phyloP scores from a whole-genome alignment of 1,140 invertebrate genomes.

The Oedothorax gibbosus region DNA sequence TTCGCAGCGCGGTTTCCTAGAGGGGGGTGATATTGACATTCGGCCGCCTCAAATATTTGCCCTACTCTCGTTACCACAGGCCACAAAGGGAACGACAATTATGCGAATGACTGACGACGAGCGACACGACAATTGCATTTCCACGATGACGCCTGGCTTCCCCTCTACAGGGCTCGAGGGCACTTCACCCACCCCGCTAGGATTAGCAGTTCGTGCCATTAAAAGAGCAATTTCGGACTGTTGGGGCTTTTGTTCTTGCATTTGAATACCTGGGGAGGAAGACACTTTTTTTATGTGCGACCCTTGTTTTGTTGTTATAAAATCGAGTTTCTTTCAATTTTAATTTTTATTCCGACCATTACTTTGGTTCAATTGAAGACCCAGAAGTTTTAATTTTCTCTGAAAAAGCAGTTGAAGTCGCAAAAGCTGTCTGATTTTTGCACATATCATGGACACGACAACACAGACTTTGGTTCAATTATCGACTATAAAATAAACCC shows the following conservation, averaged over 20 bases:
- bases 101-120: slow-evolving; percentile 56
- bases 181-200: slow-evolving; percentile 5
- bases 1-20: slow-evolving; percentile 41
- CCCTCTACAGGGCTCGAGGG: slow-evolving; percentile 9
- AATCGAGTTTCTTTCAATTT: no score
- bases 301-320: no score
- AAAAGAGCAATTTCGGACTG: slow-evolving; percentile 45
- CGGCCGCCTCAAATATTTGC: slow-evolving; percentile 61
- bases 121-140: slow-evolving; percentile 62
- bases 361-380: no score
- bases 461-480: no score
- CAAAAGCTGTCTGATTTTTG: no score
- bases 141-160: slow-evolving; percentile 59
- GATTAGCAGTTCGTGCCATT: slow-evolving; percentile 58
- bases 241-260: not conserved
- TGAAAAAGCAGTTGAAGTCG: no score
- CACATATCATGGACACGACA: no score
- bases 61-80: slow-evolving; percentile 46
- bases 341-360: no score
- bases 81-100: slow-evolving; percentile 58
- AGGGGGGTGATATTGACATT: slow-evolving; percentile 52
- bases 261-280: not conserved
- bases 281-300: not conserved
- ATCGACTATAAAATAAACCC: no score
- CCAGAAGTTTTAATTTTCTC: no score